Conservation (phyloP, 2,113 vertebrate genomes). For the Neotragus pygmaeus region DNA sequence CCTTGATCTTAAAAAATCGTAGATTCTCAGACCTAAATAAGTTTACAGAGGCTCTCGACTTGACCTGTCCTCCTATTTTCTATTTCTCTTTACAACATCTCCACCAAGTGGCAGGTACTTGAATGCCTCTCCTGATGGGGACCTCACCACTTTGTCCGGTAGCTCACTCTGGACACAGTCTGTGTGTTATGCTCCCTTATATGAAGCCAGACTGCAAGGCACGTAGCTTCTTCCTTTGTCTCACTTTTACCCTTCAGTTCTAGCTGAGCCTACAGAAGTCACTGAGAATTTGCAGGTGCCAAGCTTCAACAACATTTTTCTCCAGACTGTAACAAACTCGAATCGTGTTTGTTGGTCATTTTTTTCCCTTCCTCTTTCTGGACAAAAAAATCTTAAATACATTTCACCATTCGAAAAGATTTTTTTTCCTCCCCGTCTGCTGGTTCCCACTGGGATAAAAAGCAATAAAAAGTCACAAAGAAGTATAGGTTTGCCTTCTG, state of each 20-base stretch:
- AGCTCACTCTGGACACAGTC: not conserved
- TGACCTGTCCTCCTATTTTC: not conserved
- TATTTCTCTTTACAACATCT: not conserved
- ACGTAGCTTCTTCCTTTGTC: not conserved
- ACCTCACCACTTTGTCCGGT: not conserved
- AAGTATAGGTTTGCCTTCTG: conserved; percentile 83
- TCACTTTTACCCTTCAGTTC: not conserved
- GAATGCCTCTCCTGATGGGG: not conserved
- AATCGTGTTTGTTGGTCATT: not conserved
- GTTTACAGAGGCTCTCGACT: not conserved
- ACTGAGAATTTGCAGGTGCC: not conserved
- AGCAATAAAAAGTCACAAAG: conserved; percentile 87
- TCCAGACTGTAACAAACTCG: conserved; percentile 33
- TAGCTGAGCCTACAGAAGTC: not conserved
- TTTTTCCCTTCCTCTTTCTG: not conserved
- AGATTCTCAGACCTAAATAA: not conserved
- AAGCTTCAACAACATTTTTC: conserved; percentile 29
- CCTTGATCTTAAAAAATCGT: not conserved
- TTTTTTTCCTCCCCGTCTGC: conserved; percentile 59
- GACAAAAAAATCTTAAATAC: conserved; percentile 67
- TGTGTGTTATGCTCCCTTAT: not conserved
- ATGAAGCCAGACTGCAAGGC: not conserved
- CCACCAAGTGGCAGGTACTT: not conserved
- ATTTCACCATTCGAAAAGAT: conserved; percentile 71
- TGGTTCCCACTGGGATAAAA: conserved; percentile 84